A percentile compares a stretch with the other conserved stretches of the same genome.
Conservation (phyloP, 2,797 vertebrate genomes). For the Kryptolebias ocellatus region DNA sequence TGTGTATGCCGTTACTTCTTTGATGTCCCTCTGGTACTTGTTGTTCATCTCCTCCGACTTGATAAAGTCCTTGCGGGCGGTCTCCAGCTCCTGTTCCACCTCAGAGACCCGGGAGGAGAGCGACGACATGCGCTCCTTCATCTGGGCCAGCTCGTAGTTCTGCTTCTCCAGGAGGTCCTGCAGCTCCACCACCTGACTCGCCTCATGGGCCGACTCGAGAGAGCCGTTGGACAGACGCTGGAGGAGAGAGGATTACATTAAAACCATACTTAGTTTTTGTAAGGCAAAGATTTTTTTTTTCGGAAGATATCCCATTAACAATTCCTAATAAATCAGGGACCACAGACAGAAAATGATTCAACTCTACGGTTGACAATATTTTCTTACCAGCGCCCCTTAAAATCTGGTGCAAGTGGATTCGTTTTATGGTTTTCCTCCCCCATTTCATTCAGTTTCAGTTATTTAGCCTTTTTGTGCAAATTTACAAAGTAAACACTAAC, state of each 20-base stretch:
- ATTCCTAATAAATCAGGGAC: too few relatives aligned
- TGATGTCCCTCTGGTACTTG: constrained; percentile 98
- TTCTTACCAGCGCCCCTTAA: too few relatives aligned
- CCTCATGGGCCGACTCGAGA: constrained; percentile 93
- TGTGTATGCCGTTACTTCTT: constrained; percentile 86
- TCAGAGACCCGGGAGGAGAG: constrained; percentile 94
- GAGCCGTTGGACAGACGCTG: constrained; percentile 96
- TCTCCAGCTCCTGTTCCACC: constrained; percentile 97
- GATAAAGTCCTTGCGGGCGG: constrained; percentile 95
- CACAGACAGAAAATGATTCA: too few relatives aligned
- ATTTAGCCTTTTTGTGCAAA: too few relatives aligned
- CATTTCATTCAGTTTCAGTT: too few relatives aligned
- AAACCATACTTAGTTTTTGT: too few relatives aligned
- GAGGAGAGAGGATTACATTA: neutral
- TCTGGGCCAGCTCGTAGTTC: constrained; percentile 98
- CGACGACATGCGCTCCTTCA: constrained; percentile 97
- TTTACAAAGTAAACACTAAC: too few relatives aligned
- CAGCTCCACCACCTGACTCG: constrained; percentile 94
- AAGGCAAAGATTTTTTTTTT: too few relatives aligned
- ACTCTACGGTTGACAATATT: too few relatives aligned
- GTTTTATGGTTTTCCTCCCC: too few relatives aligned
- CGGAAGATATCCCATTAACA: too few relatives aligned
- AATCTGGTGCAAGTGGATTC: too few relatives aligned
- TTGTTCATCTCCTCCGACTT: constrained; percentile 98
- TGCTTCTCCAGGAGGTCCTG: constrained; percentile 98